Conservation (phyloP, 2,888 invertebrate species). For the Plutella xylostella region DNA sequence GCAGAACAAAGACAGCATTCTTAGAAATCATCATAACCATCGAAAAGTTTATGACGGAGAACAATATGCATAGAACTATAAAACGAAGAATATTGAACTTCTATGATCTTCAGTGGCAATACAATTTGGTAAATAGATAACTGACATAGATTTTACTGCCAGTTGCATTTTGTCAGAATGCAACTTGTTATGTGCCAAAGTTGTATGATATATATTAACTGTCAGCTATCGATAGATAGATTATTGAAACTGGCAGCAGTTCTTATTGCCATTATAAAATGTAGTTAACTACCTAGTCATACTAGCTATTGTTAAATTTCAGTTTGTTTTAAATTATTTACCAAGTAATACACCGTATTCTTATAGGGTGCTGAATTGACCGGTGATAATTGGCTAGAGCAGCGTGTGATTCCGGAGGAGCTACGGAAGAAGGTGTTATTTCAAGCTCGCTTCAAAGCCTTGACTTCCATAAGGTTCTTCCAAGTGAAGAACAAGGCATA, state of each 20-base stretch:
- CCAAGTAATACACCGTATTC: too few species aligned
- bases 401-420: constrained; percentile 49
- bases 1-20: constrained; percentile 59
- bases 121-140: constrained; percentile 45
- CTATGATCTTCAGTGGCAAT: constrained; percentile 65
- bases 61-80: constrained; percentile 56
- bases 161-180: too few species aligned
- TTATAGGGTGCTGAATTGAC: constrained; percentile 57
- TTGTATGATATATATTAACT: too few species aligned
- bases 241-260: too few species aligned
- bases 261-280: not conserved
- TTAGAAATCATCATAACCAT: constrained; percentile 58
- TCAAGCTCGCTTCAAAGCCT: constrained; percentile 56
- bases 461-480: constrained; percentile 57
- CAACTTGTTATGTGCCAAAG: too few species aligned
- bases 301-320: too few species aligned
- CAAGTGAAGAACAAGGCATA: constrained; percentile 62
- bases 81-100: constrained; percentile 58
- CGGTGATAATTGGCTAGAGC: constrained; percentile 54
- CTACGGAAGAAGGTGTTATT: constrained; percentile 57
- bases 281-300: not conserved
- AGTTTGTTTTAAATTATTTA: too few species aligned
- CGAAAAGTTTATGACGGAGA: constrained; percentile 60
- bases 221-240: constrained; percentile 9
- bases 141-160: too few species aligned